Evolutionary conservation across 35 echinoderm and acorn worm species (phyloP), one percentile per base, ranked within the genome.

Genomic region (Eucidaris tribuloides): DNA sequence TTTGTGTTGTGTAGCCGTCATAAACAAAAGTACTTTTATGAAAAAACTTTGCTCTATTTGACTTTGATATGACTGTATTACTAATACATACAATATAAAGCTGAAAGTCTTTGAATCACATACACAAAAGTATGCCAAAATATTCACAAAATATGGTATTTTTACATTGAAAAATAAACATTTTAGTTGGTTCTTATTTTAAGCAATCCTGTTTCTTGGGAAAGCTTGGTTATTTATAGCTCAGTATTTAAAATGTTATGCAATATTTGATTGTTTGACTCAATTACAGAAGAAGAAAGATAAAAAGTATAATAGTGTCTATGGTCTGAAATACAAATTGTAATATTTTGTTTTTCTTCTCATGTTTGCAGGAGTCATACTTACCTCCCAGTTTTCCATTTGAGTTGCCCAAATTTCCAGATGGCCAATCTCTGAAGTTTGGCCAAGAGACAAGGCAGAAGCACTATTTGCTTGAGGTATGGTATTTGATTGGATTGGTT

Each of bases 381-480:
- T 28, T 62, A 13, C 84, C 90, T 17, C 90, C 90, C 7, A 40
- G 70, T 9, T 63, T 87, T 45, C 83, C 83, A 27, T 41, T 86
- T 52, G 50, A 58, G 13, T 62, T 92, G 2, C 90, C 84, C 72
- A 31, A 50, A 24, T 87, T 87, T 62, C 24, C 46, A 18, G 39
- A 57, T 42, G 81, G 79, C 62, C 45, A 62, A 62, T n/a, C 20
- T 41, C 45, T 57, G 46, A 60, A 45, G 78, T 87, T 92, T 60
- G 90, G 90, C 0, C 5, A 31, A 33, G 33, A 24, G n/a, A 66
- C 71, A 41, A 86, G 70, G 45, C 20, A 50, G 20, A 92, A 81
- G 30, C 84, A 92, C 31, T 92, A 81, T 55, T 56, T 87, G 24
- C 61, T 92, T 2, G 83, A 92, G 79, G 90, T 90, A 77, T 77